Evolutionary conservation across 1,140 invertebrate species (phyloP), one percentile per base, ranked within the genome.

Genomic region (Bombus waltoni): DNA sequence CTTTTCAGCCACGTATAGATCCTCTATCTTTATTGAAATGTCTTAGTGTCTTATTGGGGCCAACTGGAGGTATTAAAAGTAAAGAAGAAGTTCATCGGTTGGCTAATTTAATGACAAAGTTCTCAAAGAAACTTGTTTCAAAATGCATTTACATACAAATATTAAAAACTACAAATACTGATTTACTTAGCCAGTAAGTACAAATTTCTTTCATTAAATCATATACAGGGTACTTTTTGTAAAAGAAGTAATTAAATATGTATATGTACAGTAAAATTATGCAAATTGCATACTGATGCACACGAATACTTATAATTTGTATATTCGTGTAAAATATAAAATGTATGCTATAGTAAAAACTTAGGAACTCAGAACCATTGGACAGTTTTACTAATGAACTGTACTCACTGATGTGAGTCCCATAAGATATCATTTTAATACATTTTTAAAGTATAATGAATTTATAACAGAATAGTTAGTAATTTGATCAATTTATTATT

Each of bases 81-180:
- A 96, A 96, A 87, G 96, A 97, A 86, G 98, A 99, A 96, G 98
- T 99, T 3, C 96, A 97, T 89, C 96, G 98, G 88, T 96, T 98
- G 89, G 97, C 97, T 96, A 99, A 98, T 93, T 96, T 99, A 92
- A 99, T 99, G 98, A 97, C 97, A 42, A 98, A 99, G 94, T 99
- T 98, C 96, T 99, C 98, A 1, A 98, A 98, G 93, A 99, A 99
- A 94, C 95, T 99, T 78, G 98, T 99, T 57, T 99, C 98, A 90
- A 98, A 98, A 96, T 99, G 98, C 95, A 98, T 99, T 90, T 99
- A 99, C 93, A 97, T 99, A 86, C 98, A 99, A 94, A 99, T 99
- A 91, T 95, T 99, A 72, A 98, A 98, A 95, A 97, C 97, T 70
- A 99, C 98, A n/a, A 97, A 98, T 91, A 96, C 97, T 2, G 97